Percentiles rank a stretch among this genome's conserved stretches.
phyloP scores from a whole-genome alignment of 2,888 invertebrate genomes.

The Prenolepis imparis region DNA sequence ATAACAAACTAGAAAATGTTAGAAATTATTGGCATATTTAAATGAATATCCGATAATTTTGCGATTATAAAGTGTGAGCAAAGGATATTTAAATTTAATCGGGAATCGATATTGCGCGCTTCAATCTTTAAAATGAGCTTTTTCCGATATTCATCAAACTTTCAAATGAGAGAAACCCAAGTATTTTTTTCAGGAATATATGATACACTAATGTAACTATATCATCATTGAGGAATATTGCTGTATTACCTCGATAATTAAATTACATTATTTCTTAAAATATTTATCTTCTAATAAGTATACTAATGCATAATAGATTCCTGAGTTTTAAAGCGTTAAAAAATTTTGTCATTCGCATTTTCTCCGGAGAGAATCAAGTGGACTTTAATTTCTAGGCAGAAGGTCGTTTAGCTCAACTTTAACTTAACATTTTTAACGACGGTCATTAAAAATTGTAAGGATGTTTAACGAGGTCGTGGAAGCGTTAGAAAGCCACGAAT shows the following conservation, averaged over 20 bases:
- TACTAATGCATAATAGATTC: not conserved
- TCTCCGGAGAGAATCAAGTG: constrained; percentile 10
- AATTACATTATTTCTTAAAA: not conserved
- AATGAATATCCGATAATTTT: constrained; percentile 47
- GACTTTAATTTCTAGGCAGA: not conserved
- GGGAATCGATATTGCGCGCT: constrained; percentile 36
- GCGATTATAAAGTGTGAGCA: constrained; percentile 46
- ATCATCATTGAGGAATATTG: not conserved
- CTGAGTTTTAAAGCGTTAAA: not conserved
- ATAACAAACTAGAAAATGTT: constrained; percentile 14
- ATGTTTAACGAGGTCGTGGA: not conserved
- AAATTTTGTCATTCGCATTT: constrained; percentile 10
- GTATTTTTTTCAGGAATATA: not conserved
- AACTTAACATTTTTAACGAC: constrained; percentile 29
- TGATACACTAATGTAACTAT: constrained; percentile 22
- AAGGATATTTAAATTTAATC: constrained; percentile 45
- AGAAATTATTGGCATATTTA: constrained; percentile 31
- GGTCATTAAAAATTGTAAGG: not conserved
- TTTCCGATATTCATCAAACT: constrained; percentile 48
- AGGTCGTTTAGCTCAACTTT: not conserved
- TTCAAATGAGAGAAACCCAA: constrained; percentile 19
- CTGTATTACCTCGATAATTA: not conserved
- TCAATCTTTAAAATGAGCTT: constrained; percentile 48
- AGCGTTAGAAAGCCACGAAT: not conserved
- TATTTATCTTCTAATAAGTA: not conserved